Evolutionary conservation across 2,797 vertebrate species (phyloP), one percentile per base, ranked within the genome.

Genomic region (Helicolenus hilgendorfi): DNA sequence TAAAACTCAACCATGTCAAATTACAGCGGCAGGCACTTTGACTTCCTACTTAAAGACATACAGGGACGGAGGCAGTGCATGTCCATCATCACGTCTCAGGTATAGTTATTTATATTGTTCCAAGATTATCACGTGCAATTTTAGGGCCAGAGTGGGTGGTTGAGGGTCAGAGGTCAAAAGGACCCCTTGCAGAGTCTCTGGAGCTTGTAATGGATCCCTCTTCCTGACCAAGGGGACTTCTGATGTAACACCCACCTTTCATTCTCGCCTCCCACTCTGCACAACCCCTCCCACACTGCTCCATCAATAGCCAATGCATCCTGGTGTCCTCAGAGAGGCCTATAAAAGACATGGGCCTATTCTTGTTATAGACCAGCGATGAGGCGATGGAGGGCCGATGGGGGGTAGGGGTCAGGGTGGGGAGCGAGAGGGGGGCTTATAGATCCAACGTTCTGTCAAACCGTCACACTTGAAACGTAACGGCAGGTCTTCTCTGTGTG

Each of bases 121-220:
- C 55, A 64, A 78, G 55, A 82, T 79, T 74, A 89, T 86, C 81
- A 82, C 53, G 45, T 24, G 36, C 69, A 79, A 72, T 88, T 77
- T 75, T 71, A 79, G 84, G 85, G 68, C 4, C 78, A 80, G 78
- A 64, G 29, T 53, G 71, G 22, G 56, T 33, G 53, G 56, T 69
- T 59, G 11, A 11, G 72, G 79, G 85, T 92, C 79, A 83, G 65
- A 84, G 86, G 86, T 86, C 86, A 91, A 55, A 58, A 45, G 76
- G 78, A 89, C 74, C 86, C 68, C 33, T 81, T 72, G 31, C 18
- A 79, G 80, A 87, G 77, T 75, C 77, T 89, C 73, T 84, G 77
- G 69, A 71, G 58, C 35, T 67, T 91, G 88, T 86, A 95, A 94
- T 75, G 64, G 83, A 92, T 89, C 86, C 74, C 58, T 49, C 22